phyloP scores from a whole-genome alignment of 1,140 invertebrate species.

The Macrobrachium nipponense region DNA sequence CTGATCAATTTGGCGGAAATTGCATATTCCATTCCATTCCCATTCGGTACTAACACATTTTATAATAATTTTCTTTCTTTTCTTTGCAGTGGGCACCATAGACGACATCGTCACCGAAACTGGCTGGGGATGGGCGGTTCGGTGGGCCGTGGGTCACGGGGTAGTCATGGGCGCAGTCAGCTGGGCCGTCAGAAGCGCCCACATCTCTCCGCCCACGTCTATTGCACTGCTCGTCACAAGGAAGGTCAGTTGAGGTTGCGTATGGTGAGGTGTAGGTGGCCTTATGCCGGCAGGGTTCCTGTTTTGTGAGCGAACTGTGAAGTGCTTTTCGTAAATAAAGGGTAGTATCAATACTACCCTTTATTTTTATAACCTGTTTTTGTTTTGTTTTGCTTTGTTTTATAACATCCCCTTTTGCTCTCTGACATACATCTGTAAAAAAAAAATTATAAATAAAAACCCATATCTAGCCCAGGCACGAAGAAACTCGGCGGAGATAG shows the following conservation, averaged over 20 bases:
- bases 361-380: too few relatives aligned
- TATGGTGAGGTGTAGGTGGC: not conserved
- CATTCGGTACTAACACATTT: not conserved
- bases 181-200: constrained; percentile 49
- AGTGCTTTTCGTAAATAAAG: not conserved
- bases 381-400: too few relatives aligned
- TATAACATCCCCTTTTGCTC: too few relatives aligned
- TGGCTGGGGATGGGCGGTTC: constrained; percentile 35
- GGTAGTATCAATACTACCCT: not conserved
- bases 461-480: too few relatives aligned
- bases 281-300: not conserved
- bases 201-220: constrained; percentile 50
- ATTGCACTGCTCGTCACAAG: constrained; percentile 48
- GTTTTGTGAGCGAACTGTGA: not conserved
- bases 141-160: constrained; percentile 50
- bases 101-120: not conserved
- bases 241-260: constrained; percentile 24
- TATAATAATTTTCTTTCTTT: not conserved
- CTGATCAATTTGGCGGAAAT: too few relatives aligned
- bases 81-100: constrained; percentile 4
- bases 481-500: too few relatives aligned
- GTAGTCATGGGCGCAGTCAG: constrained; percentile 43
- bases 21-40: too few relatives aligned
- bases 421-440: too few relatives aligned
- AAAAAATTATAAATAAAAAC: too few relatives aligned